Evolutionary conservation across 2,888 invertebrate species (phyloP).

Genomic region (Thymelicus lineola): DNA sequence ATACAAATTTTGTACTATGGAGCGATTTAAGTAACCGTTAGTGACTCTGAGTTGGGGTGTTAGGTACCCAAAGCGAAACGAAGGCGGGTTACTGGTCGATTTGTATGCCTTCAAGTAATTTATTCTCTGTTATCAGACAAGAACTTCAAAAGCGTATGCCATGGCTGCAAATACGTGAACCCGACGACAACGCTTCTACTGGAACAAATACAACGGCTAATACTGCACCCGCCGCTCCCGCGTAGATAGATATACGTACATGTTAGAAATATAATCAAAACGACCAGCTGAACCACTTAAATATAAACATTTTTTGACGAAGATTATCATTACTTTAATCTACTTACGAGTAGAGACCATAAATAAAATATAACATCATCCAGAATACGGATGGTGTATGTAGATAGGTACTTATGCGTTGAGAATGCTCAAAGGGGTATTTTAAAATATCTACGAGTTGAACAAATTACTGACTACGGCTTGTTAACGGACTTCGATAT

Average conservation of each 20-base stretch:
- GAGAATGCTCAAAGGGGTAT: constrained; percentile 24
- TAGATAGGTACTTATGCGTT: constrained; percentile 1
- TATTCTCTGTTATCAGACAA: constrained; percentile 74
- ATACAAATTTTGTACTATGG: too few species aligned
- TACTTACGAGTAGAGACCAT: background rate
- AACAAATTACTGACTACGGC: constrained; percentile 16
- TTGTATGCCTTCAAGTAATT: too few species aligned
- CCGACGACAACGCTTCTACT: constrained; percentile 85
- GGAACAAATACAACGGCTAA: constrained; percentile 78
- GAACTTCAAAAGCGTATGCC: constrained; percentile 93
- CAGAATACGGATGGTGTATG: background rate
- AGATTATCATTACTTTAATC: background rate
- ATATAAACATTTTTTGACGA: too few species aligned
- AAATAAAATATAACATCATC: background rate
- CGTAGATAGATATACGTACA: constrained; percentile 46
- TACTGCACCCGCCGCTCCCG: constrained; percentile 64
- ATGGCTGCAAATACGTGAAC: constrained; percentile 90
- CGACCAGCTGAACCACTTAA: background rate
- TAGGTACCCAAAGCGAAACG: too few species aligned
- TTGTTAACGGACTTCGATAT: constrained; percentile 27
- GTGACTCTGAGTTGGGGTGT: too few species aligned
- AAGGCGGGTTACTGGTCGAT: too few species aligned
- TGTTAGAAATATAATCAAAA: background rate
- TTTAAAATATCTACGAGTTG: constrained; percentile 1
- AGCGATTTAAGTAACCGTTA: too few species aligned